These are phyloP conservation scores for Micronycteris hirsuta DNA, from an alignment of 2,113 vertebrate genomes.

Conservation along the genomic window DNA sequence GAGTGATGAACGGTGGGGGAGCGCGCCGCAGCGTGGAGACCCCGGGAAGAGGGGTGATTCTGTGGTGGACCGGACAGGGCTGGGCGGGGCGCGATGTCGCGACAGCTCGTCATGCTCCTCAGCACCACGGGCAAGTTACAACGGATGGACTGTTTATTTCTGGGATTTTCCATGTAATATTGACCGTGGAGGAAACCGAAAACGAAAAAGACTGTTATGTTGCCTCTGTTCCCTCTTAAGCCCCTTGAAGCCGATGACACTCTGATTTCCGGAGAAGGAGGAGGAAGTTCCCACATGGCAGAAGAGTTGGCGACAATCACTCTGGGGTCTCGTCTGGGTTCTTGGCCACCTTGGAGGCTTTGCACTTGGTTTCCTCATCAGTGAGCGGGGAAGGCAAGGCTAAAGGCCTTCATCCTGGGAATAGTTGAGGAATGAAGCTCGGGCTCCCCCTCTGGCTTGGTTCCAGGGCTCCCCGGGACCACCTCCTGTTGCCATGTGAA, in stretches of 20 bases:
- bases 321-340: neutral
- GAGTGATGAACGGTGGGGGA: neutral
- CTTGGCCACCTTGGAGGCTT: neutral
- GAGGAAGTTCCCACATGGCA: accelerated
- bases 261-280: neutral
- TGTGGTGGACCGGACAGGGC: neutral
- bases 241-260: neutral
- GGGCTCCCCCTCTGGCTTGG: neutral
- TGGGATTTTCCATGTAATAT: neutral
- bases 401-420: accelerated
- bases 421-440: accelerated
- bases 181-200: neutral
- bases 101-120: neutral
- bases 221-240: neutral
- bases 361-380: neutral
- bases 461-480: neutral
- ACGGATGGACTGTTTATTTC: neutral
- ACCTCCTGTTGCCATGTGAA: neutral
- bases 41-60: neutral
- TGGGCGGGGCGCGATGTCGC: neutral
- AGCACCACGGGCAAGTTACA: too few relatives aligned
- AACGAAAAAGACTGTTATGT: neutral
- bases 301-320: neutral
- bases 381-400: neutral
- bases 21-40: accelerated